Evolutionary conservation across 1,140 invertebrate genomes (phyloP).

Genomic region (Drosophila eugracilis): DNA sequence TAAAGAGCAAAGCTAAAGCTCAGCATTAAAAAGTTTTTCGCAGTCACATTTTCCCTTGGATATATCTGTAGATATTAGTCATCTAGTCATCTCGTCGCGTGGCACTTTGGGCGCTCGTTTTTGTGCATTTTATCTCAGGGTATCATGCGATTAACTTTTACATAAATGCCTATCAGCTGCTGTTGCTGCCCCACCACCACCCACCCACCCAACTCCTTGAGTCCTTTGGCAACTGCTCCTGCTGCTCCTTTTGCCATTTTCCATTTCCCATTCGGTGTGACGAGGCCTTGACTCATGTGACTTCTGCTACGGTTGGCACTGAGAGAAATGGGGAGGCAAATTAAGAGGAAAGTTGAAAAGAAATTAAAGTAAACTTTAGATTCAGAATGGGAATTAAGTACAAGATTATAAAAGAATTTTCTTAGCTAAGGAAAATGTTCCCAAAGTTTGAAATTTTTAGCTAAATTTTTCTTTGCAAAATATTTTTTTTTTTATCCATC

Average conservation of each 20-base stretch:
- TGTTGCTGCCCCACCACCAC: too few species aligned
- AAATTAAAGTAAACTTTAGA: too few species aligned
- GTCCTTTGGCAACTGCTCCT: neutral
- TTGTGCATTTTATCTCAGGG: conserved; percentile 52
- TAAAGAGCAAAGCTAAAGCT: conserved; percentile 4
- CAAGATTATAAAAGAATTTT: too few species aligned
- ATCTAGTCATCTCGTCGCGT: conserved; percentile 1
- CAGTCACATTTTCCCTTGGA: neutral
- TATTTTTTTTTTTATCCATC: too few species aligned
- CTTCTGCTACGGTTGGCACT: conserved; percentile 5
- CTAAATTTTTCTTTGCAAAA: too few species aligned
- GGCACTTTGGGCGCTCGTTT: conserved; percentile 15
- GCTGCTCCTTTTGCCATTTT: neutral
- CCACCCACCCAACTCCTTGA: neutral
- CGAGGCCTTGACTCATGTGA: conserved; percentile 8
- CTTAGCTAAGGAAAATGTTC: too few species aligned
- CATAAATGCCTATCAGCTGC: conserved; percentile 59
- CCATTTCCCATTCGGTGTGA: too few species aligned
- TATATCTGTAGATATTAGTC: too few species aligned
- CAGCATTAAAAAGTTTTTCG: conserved; percentile 30
- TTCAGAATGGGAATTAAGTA: too few species aligned
- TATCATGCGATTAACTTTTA: conserved; percentile 59
- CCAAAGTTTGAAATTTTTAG: too few species aligned
- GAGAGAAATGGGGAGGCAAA: neutral
- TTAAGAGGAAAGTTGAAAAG: too few species aligned